Percentiles rank a stretch among this genome's conserved stretches.
These are phyloP conservation scores for Spinus pinus DNA, from an alignment of 2,797 vertebrate genomes.

Conservation along the genomic window DNA sequence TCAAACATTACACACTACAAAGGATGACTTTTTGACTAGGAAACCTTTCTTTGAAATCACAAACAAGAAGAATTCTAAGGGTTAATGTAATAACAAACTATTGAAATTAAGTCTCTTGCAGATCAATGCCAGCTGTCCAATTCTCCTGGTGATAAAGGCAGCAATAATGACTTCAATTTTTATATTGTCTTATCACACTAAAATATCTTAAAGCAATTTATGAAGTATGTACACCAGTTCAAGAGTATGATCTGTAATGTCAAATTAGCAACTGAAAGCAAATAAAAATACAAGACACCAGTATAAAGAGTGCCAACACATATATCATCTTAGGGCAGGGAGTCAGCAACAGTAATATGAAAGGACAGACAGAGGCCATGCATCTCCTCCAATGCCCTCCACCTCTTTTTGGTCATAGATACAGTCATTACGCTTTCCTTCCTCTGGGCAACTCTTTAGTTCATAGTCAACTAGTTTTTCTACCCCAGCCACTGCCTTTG, in stretches of 20 bases:
- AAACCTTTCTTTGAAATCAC: slow-evolving; percentile 6
- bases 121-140: slow-evolving; percentile 43
- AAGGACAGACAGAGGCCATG: not conserved
- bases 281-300: not conserved
- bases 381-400: not conserved
- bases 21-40: not conserved
- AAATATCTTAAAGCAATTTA: slow-evolving; percentile 48
- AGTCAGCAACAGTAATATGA: not conserved
- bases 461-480: not conserved
- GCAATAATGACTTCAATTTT: slow-evolving; percentile 44
- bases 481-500: not conserved
- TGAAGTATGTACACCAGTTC: not conserved
- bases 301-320: not conserved
- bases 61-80: slow-evolving; percentile 11
- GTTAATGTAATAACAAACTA: slow-evolving; percentile 35
- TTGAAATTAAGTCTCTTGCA: slow-evolving; percentile 10
- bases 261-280: slow-evolving; percentile 11
- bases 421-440: not conserved
- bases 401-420: not conserved
- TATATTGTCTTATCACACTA: slow-evolving; percentile 15
- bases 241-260: not conserved
- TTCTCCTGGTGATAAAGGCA: not conserved
- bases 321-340: not conserved
- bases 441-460: not conserved
- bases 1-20: not conserved